Percentiles rank a stretch among this genome's conserved stretches.
Conservation (phyloP, 2,888 invertebrate genomes). For the Torymus auratus region DNA sequence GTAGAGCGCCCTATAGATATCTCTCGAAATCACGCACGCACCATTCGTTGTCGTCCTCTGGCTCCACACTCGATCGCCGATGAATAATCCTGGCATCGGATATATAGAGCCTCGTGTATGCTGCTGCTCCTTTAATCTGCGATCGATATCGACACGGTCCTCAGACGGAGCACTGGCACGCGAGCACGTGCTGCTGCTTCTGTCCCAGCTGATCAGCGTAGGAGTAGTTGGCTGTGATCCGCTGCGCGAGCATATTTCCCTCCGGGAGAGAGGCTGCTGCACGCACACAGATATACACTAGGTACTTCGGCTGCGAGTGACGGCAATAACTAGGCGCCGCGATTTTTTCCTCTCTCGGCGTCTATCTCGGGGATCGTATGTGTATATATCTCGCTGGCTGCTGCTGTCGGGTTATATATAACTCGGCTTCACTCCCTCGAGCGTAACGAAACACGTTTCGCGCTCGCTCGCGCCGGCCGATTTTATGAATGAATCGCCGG, state of each 20-base stretch:
- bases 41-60: slow-evolving; percentile 41
- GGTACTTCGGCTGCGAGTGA: too few species aligned
- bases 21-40: slow-evolving; percentile 18
- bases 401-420: not conserved
- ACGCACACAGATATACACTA: not conserved
- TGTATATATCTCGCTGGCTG: not conserved
- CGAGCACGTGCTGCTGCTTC: slow-evolving; percentile 33
- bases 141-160: too few species aligned
- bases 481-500: slow-evolving; percentile 41
- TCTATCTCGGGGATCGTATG: slow-evolving; percentile 15
- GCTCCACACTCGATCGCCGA: not conserved
- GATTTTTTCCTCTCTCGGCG: slow-evolving; percentile 16
- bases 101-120: too few species aligned
- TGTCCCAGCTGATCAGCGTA: slow-evolving; percentile 15
- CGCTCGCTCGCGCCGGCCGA: slow-evolving; percentile 23
- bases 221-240: not conserved
- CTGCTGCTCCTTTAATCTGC: too few species aligned
- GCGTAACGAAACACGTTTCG: slow-evolving; percentile 42
- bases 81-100: not conserved
- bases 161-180: not conserved
- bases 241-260: slow-evolving; percentile 6
- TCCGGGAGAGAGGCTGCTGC: not conserved
- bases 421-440: slow-evolving; percentile 28
- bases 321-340: slow-evolving; percentile 25
- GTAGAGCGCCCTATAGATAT: not conserved